phyloP scores from a whole-genome alignment of 2,888 invertebrate species.

The Macropis europaea region DNA sequence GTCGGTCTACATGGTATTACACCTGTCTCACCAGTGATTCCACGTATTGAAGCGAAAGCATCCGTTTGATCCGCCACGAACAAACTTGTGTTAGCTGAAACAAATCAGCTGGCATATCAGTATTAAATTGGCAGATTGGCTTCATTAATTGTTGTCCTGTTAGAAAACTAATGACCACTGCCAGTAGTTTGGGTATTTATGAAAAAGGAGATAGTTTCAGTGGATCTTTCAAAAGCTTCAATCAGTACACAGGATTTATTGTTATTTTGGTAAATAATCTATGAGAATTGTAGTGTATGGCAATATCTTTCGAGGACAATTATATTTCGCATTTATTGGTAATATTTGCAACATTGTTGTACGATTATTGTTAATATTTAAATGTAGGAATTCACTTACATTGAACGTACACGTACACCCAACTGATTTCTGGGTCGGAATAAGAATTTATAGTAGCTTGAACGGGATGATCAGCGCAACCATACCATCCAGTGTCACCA shows the following conservation, averaged over 20 bases:
- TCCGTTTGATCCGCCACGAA: slow-evolving; percentile 79
- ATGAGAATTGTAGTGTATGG: no score
- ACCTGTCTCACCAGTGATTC: slow-evolving; percentile 75
- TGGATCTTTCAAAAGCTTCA: no score
- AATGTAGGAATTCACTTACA: slow-evolving; percentile 72
- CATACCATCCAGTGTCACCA: slow-evolving; percentile 76
- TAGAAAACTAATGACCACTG: no score
- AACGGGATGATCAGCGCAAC: slow-evolving; percentile 64
- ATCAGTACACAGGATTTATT: no score
- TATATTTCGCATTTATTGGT: no score
- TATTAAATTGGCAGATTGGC: not conserved
- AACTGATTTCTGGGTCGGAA: slow-evolving; percentile 55
- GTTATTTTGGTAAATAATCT: not conserved
- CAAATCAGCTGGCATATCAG: not conserved
- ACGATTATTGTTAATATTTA: no score
- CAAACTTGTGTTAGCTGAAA: slow-evolving; percentile 80
- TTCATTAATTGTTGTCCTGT: no score
- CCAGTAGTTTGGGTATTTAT: no score
- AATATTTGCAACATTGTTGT: no score
- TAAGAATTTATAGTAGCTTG: slow-evolving; percentile 33
- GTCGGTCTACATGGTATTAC: slow-evolving; percentile 85
- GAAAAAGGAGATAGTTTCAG: no score
- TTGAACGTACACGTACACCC: slow-evolving; percentile 74
- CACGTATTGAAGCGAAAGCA: slow-evolving; percentile 31
- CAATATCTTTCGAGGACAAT: no score